phyloP scores from a whole-genome alignment of 2,888 invertebrate genomes.

The Patella ulyssiponensis region DNA sequence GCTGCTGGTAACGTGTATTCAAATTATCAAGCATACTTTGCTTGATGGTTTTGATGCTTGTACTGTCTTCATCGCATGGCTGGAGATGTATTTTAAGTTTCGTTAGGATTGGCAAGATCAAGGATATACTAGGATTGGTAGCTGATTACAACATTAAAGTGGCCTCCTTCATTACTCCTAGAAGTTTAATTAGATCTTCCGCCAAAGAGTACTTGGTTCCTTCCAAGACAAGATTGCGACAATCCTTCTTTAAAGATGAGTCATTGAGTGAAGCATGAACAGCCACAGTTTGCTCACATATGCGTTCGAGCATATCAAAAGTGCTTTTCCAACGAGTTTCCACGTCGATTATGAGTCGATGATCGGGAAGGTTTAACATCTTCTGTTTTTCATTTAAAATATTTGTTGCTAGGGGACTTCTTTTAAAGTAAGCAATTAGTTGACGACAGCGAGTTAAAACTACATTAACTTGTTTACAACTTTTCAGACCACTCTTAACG shows the following conservation, averaged over 20 bases:
- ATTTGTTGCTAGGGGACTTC: background rate
- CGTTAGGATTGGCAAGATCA: background rate
- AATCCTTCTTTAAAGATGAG: background rate
- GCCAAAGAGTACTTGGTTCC: background rate
- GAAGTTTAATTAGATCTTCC: background rate
- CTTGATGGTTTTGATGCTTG: background rate
- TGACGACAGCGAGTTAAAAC: background rate
- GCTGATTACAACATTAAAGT: background rate
- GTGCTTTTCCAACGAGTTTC: conserved; percentile 21
- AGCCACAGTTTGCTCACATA: conserved; percentile 10
- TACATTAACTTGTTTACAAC: background rate
- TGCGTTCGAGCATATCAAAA: conserved; percentile 5
- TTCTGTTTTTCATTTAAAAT: conserved; percentile 4
- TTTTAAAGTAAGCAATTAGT: conserved; percentile 16
- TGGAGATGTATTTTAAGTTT: background rate
- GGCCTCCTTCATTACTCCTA: background rate
- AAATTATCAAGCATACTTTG: background rate
- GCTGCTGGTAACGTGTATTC: background rate
- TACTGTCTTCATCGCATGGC: background rate
- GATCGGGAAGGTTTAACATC: background rate
- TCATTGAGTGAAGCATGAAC: background rate
- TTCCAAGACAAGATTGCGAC: background rate
- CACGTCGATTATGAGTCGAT: background rate
- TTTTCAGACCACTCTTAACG: background rate
- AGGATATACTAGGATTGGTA: background rate